A percentile compares a stretch with the other conserved stretches of the same genome.
These are phyloP conservation scores for Parotia lawesii DNA, from an alignment of 2,113 vertebrate species.

Conservation along the genomic window DNA sequence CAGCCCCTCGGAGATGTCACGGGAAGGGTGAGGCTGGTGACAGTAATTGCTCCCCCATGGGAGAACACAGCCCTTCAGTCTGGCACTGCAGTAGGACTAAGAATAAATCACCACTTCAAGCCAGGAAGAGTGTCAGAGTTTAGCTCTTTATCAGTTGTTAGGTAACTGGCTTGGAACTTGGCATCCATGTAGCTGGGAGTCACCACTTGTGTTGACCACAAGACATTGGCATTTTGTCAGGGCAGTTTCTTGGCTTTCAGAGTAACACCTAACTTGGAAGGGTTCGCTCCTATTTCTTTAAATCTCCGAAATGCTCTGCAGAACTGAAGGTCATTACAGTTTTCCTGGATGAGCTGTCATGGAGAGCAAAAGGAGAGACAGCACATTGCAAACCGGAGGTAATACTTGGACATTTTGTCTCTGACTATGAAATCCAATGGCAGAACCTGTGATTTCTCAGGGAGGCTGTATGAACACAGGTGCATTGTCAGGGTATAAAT, in stretches of 20 bases:
- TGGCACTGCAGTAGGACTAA: background rate
- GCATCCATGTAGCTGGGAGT: background rate
- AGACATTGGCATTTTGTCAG: background rate
- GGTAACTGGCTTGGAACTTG: background rate
- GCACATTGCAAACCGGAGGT: background rate
- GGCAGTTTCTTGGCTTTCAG: background rate
- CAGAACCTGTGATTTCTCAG: background rate
- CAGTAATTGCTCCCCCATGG: background rate
- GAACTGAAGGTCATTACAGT: background rate
- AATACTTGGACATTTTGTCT: background rate
- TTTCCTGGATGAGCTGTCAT: background rate
- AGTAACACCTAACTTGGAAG: background rate
- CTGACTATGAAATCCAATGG: background rate
- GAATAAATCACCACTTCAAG: background rate
- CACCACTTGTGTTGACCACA: background rate
- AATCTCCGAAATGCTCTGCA: background rate
- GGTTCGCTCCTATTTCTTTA: background rate
- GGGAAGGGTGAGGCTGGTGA: background rate
- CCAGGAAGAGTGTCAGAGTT: background rate
- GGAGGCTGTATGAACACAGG: background rate
- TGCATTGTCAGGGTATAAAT: background rate
- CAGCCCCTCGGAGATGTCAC: accelerated
- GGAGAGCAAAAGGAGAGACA: background rate
- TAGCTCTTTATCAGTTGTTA: background rate
- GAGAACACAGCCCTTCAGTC: background rate